These are phyloP conservation scores for Nomada flava DNA, from an alignment of 2,888 invertebrate species.

Conservation along the genomic window DNA sequence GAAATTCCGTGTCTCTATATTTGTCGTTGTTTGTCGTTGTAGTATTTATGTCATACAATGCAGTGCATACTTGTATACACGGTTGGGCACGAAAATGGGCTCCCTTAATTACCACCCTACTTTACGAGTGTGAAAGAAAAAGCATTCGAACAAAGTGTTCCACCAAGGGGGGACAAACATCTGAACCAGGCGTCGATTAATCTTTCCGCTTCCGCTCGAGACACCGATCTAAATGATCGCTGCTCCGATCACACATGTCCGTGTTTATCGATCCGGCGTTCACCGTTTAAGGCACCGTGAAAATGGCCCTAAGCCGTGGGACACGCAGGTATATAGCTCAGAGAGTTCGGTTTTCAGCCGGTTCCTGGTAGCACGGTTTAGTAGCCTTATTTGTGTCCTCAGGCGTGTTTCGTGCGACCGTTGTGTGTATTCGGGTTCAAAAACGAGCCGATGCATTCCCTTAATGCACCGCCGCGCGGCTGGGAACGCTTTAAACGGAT, in stretches of 20 bases:
- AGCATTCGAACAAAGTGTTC: too few species aligned
- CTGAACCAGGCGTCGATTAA: neutral
- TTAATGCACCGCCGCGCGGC: constrained; percentile 39
- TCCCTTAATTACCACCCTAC: too few species aligned
- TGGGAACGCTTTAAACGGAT: constrained; percentile 65
- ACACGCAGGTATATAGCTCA: constrained; percentile 4
- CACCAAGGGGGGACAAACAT: neutral
- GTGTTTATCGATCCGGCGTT: constrained; percentile 5
- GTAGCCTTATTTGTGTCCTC: constrained; percentile 48
- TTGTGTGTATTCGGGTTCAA: constrained; percentile 37
- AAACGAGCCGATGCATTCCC: constrained; percentile 48
- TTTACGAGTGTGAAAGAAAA: too few species aligned
- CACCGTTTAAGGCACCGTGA: constrained; percentile 12
- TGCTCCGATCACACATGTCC: neutral
- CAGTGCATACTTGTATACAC: too few species aligned
- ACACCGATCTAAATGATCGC: constrained; percentile 6
- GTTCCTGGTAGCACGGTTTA: constrained; percentile 48
- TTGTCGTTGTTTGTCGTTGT: too few species aligned
- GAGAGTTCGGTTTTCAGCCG: constrained; percentile 16
- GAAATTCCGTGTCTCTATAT: too few species aligned
- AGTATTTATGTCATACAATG: too few species aligned
- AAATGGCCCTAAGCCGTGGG: constrained; percentile 15
- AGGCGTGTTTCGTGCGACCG: constrained; percentile 27
- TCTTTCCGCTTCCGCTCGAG: neutral
- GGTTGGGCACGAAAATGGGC: too few species aligned